Percentiles rank a stretch among this genome's conserved stretches.
phyloP scores from a whole-genome alignment of 2,113 vertebrate genomes.

The Chascanopsetta lugubris region DNA sequence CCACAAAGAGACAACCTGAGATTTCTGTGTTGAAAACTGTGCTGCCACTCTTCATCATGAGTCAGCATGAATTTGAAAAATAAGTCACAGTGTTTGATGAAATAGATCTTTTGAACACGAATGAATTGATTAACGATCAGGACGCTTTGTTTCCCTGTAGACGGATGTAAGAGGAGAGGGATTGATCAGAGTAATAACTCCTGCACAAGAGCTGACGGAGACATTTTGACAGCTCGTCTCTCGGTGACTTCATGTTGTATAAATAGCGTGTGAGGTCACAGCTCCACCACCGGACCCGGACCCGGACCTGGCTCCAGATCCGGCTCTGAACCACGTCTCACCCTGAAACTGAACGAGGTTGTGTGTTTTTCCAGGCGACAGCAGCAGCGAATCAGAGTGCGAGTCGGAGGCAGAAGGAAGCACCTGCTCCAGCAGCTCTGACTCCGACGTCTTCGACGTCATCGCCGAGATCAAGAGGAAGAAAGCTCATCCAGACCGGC shows the following conservation, averaged over 20 bases:
- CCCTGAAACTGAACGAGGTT: background rate
- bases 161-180: slow-evolving; percentile 2
- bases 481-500: slow-evolving; percentile 96
- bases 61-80: too few relatives aligned
- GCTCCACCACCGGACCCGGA: slow-evolving; percentile 27
- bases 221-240: slow-evolving; percentile 15
- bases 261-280: slow-evolving; percentile 7
- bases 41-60: background rate
- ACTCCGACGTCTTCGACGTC: slow-evolving; percentile 96
- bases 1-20: background rate
- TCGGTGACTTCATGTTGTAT: slow-evolving; percentile 5
- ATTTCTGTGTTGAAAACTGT: background rate
- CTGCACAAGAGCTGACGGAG: background rate
- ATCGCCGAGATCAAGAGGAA: slow-evolving; percentile 98
- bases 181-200: slow-evolving; percentile 15
- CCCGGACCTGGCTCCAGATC: background rate
- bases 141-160: background rate
- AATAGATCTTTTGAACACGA: too few relatives aligned
- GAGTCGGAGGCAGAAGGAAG: slow-evolving; percentile 90
- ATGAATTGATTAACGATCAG: background rate
- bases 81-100: too few relatives aligned
- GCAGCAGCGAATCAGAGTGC: slow-evolving; percentile 93
- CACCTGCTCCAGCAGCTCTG: slow-evolving; percentile 93
- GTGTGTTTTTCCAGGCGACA: slow-evolving; percentile 73
- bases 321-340: slow-evolving; percentile 12